Percentiles rank a stretch among this genome's conserved stretches.
phyloP scores from a whole-genome alignment of 1,140 invertebrate genomes.

The Liolophura sinensis region DNA sequence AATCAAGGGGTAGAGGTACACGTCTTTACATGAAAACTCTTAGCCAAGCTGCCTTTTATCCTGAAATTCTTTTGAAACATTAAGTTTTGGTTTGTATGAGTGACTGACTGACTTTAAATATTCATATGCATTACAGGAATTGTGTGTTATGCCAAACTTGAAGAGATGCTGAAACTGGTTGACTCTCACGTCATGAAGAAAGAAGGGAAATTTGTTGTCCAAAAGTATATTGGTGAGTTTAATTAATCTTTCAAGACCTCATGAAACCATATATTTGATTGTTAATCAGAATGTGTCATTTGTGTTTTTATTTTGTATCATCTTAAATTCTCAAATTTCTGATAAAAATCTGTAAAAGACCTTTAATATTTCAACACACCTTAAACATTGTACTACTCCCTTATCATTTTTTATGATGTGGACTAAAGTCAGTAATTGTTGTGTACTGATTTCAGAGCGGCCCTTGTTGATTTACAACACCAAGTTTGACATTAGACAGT shows the following conservation, averaged over 20 bases:
- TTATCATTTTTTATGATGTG: no score
- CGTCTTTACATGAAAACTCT: not conserved
- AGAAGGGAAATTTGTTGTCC: constrained; percentile 85
- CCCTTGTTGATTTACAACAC: constrained; percentile 82
- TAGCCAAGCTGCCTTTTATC: not conserved
- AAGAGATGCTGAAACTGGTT: constrained; percentile 77
- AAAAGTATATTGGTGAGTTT: constrained; percentile 87
- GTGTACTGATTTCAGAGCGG: constrained; percentile 47
- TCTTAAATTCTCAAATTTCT: no score
- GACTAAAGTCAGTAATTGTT: not conserved
- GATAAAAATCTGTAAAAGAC: no score
- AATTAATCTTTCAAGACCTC: not conserved
- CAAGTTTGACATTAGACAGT: constrained; percentile 83
- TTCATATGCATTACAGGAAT: constrained; percentile 67
- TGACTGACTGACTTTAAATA: no score
- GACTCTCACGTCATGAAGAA: constrained; percentile 49
- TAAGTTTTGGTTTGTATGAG: not conserved
- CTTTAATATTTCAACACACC: no score
- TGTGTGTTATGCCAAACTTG: constrained; percentile 80
- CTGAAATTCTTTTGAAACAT: not conserved
- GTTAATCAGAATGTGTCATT: not conserved
- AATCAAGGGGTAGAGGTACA: constrained; percentile 77
- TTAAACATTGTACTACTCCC: no score
- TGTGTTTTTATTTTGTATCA: not conserved
- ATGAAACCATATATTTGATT: not conserved